Evolutionary conservation across 64 coral and sea anemone genomes (phyloP), one percentile per base, ranked within the genome.

Genomic region (Porites lutea): DNA sequence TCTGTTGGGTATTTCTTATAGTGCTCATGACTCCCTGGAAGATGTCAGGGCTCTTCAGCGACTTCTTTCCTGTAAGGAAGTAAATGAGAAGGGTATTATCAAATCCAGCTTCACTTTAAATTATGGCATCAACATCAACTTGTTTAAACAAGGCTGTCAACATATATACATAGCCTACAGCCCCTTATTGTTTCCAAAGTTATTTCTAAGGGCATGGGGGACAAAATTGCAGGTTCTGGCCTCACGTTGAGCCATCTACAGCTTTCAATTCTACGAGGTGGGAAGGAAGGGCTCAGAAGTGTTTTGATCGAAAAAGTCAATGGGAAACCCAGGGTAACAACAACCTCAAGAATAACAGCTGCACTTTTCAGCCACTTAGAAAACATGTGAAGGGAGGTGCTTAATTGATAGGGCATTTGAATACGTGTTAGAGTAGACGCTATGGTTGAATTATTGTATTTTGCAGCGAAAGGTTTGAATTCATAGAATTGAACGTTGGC

Each of bases 221-320:
- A 14, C 57, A 82, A 82, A 61, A 82, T 82, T 37, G 79, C 79
- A 82, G 79, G 59, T 64, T 82, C 79, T 22, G 79, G 79, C 4
- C 54, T 82, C 6, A 59, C 22, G 43, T 61, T 63, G 23, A 13
- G 54, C 53, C 79, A 64, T 82, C 18, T 82, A 47, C 65, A 63
- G 48, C 63, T 59, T 82, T 20, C 63, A 20, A 45, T 64, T 18
- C 44, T 13, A 20, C 23, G 79, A 13, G 63, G 79, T 82, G 79
- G 79, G 37, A 65, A 45, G 63, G 58, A 82, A 8, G 79, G 79
- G 21, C 63, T 65, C 23, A 82, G 6, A 63, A 82, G 57, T 45
- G 57, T 82, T 64, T 65, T 82, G 58, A 62, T 12, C 18, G 63
- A 63, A 27, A 82, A 61, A 20, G 48, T 45, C 58, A 63, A 82